Percentiles rank a stretch among this genome's conserved stretches.
Conservation (phyloP, 2,113 vertebrate genomes). For the Marcusenius ussheri region DNA sequence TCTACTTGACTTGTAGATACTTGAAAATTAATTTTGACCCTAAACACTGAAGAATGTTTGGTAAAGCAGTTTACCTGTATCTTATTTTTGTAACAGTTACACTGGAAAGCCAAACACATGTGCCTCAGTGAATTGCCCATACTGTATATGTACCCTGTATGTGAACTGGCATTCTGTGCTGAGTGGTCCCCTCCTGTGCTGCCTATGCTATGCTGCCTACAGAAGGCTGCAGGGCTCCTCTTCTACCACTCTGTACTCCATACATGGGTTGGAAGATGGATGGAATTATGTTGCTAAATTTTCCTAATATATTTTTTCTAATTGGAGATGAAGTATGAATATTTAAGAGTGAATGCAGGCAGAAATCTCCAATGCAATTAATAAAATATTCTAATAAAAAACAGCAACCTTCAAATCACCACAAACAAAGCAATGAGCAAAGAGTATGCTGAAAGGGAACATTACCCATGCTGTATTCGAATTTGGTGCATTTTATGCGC, state of each 20-base stretch:
- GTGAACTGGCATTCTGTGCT: neutral
- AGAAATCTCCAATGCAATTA: neutral
- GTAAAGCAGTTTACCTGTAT: neutral
- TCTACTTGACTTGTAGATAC: neutral
- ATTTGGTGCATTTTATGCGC: slow-evolving; percentile 85
- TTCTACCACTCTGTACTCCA: neutral
- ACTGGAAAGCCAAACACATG: neutral
- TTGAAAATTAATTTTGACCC: neutral
- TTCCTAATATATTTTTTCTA: neutral
- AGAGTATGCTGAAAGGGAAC: neutral
- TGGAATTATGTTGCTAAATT: neutral
- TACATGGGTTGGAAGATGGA: neutral
- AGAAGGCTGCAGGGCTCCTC: neutral
- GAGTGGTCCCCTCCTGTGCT: neutral
- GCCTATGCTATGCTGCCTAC: neutral
- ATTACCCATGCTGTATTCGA: slow-evolving; percentile 96
- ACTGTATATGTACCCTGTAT: neutral
- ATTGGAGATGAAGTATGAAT: neutral
- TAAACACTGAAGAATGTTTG: neutral
- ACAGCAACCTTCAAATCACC: neutral
- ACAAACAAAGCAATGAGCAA: neutral
- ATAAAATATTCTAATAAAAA: neutral
- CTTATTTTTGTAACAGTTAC: neutral
- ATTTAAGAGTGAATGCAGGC: neutral
- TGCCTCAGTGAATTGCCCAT: neutral